A percentile compares a stretch with the other conserved stretches of the same genome.
phyloP scores from a whole-genome alignment of 2,888 invertebrate genomes.

The Drosophila mercatorum region DNA sequence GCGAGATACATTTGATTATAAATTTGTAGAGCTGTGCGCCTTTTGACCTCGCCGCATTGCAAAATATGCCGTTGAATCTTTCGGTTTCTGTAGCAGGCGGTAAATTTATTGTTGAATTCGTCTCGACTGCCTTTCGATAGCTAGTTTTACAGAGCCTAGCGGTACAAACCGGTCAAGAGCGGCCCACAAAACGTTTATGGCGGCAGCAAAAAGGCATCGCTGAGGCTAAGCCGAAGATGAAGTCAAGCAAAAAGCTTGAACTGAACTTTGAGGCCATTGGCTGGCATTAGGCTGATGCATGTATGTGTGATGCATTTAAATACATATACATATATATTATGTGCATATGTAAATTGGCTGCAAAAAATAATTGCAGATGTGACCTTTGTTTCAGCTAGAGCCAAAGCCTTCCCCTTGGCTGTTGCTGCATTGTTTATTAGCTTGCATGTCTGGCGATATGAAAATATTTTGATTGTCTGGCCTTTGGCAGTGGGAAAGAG shows the following conservation, averaged over 20 bases:
- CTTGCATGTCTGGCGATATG: constrained; percentile 57
- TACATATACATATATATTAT: neutral
- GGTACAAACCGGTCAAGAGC: constrained; percentile 78
- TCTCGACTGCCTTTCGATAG: constrained; percentile 22
- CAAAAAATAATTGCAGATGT: constrained; percentile 51
- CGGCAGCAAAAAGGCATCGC: constrained; percentile 42
- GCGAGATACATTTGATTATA: constrained; percentile 43
- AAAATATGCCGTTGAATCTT: constrained; percentile 62
- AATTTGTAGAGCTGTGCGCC: constrained; percentile 48
- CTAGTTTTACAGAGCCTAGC: constrained; percentile 50
- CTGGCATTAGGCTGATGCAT: constrained; percentile 32
- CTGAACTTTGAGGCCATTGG: constrained; percentile 50
- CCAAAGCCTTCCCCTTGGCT: constrained; percentile 69
- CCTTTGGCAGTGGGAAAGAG: constrained; percentile 55
- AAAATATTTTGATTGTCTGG: constrained; percentile 69
- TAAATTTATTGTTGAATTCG: constrained; percentile 34
- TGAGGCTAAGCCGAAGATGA: constrained; percentile 3
- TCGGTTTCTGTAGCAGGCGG: constrained; percentile 49
- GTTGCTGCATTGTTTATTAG: constrained; percentile 61
- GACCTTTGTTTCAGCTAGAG: constrained; percentile 50
- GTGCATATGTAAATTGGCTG: constrained; percentile 4
- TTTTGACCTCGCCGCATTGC: constrained; percentile 72
- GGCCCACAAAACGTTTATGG: constrained; percentile 54
- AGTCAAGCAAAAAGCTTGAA: constrained; percentile 25
- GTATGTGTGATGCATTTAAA: constrained; percentile 35